Percentiles rank a stretch among this genome's conserved stretches.
phyloP scores from a whole-genome alignment of 2,888 invertebrate genomes.

The Caenorhabditis imperialis region DNA sequence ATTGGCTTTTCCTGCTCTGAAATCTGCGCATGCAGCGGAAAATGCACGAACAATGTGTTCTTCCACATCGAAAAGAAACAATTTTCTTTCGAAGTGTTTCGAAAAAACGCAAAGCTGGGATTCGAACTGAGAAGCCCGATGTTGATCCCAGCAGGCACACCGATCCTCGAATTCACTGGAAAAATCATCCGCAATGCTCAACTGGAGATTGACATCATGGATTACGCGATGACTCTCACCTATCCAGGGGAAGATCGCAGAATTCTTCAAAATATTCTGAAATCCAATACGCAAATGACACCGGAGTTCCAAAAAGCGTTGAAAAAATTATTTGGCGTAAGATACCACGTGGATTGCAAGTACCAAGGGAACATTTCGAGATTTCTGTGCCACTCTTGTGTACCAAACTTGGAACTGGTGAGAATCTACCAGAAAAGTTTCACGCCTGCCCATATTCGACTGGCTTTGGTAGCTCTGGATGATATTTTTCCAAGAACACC shows the following conservation, averaged over 20 bases:
- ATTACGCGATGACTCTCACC: conserved; percentile 7
- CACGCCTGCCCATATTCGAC: not conserved
- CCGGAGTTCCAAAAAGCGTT: not conserved
- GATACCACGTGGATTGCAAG: conserved; percentile 8
- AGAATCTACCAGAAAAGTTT: conserved; percentile 5
- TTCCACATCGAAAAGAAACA: conserved; percentile 3
- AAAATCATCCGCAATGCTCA: conserved; percentile 1
- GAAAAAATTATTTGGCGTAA: not conserved
- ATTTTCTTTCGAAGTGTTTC: conserved; percentile 14
- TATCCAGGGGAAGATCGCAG: not conserved
- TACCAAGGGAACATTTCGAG: conserved; percentile 6
- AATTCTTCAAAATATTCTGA: not conserved
- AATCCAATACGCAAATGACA: not conserved
- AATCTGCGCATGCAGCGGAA: conserved; percentile 24
- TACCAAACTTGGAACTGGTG: conserved; percentile 4
- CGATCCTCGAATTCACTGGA: conserved; percentile 31
- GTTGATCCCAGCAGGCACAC: conserved; percentile 15
- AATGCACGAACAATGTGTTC: conserved; percentile 28
- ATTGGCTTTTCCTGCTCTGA: conserved; percentile 21
- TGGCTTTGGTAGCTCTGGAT: not conserved
- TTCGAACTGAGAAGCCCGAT: conserved; percentile 8
- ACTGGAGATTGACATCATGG: not conserved
- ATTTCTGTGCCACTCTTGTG: conserved; percentile 5
- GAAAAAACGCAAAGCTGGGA: conserved; percentile 4
- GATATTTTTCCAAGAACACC: conserved; percentile 17